Percentiles rank a stretch among this genome's conserved stretches.
Evolutionary conservation across 2,888 invertebrate genomes (phyloP).

Genomic region (Amiota communis): DNA sequence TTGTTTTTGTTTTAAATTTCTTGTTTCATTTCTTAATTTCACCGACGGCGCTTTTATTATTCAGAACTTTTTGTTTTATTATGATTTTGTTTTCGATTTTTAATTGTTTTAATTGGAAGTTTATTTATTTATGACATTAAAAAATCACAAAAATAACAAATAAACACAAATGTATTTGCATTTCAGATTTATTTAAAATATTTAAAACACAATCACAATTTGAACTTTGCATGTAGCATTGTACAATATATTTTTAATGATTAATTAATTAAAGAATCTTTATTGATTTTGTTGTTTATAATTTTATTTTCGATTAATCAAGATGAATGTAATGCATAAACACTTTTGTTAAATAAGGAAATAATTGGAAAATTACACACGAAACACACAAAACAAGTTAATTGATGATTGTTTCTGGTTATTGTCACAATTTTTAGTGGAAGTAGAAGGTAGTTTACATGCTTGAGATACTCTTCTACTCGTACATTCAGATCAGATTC

Average conservation of each 20-base stretch:
- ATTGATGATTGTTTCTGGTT: neutral
- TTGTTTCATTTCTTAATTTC: conserved; percentile 2
- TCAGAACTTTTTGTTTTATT: neutral
- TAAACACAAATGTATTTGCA: no score
- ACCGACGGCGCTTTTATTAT: conserved; percentile 21
- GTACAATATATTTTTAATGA: neutral
- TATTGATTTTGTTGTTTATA: neutral
- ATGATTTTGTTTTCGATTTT: neutral
- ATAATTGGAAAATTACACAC: neutral
- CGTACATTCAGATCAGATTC: neutral
- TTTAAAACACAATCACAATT: conserved; percentile 40
- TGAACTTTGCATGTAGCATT: conserved; percentile 40
- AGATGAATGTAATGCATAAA: no score
- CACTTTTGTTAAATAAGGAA: no score
- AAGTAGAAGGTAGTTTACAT: neutral
- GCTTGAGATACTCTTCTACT: conserved; percentile 4
- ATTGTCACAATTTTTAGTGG: no score
- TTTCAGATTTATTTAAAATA: neutral
- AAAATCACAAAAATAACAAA: no score
- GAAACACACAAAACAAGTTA: conserved; percentile 15
- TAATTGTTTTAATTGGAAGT: no score
- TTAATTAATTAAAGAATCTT: conserved; percentile 19
- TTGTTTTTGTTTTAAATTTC: neutral
- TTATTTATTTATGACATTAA: no score
- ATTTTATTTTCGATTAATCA: no score